Conservation (phyloP, 2,113 vertebrate genomes). For the Bufo gargarizans region DNA sequence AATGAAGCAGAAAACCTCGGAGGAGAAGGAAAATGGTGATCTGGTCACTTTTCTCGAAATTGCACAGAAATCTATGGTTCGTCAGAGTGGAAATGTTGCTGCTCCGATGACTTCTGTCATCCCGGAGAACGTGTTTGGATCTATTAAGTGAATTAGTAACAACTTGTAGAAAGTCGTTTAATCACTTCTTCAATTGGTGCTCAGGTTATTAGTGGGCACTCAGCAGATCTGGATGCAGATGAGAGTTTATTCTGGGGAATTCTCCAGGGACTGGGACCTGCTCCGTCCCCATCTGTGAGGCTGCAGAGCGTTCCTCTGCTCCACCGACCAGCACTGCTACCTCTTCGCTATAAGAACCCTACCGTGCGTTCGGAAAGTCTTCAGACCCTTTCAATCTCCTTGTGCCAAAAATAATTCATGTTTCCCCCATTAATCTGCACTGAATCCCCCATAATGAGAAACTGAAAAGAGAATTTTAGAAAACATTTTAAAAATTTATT, state of each 20-base stretch:
- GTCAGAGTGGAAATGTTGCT: constrained; percentile 23
- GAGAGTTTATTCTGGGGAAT: neutral
- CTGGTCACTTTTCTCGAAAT: constrained; percentile 1
- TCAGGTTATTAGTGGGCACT: constrained; percentile 4
- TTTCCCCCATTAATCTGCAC: too few relatives aligned
- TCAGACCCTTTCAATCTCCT: too few relatives aligned
- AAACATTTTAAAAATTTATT: too few relatives aligned
- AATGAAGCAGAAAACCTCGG: constrained; percentile 1
- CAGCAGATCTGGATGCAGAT: constrained; percentile 1
- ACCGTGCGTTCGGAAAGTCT: too few relatives aligned
- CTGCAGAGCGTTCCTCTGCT: neutral
- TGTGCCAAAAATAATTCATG: too few relatives aligned
- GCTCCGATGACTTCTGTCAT: constrained; percentile 7
- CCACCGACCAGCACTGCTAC: too few relatives aligned
- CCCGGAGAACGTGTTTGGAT: neutral
- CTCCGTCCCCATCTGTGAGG: neutral
- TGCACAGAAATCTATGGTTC: constrained; percentile 32
- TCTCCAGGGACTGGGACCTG: neutral
- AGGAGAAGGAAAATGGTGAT: constrained; percentile 1
- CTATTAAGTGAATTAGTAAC: constrained; percentile 46
- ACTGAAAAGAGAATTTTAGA: too few relatives aligned
- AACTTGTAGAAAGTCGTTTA: constrained; percentile 15
- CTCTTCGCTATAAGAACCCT: too few relatives aligned
- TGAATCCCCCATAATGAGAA: too few relatives aligned
- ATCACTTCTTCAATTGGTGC: neutral